Conservation (phyloP, 2,888 invertebrate genomes). For the Cryptops parisi region DNA sequence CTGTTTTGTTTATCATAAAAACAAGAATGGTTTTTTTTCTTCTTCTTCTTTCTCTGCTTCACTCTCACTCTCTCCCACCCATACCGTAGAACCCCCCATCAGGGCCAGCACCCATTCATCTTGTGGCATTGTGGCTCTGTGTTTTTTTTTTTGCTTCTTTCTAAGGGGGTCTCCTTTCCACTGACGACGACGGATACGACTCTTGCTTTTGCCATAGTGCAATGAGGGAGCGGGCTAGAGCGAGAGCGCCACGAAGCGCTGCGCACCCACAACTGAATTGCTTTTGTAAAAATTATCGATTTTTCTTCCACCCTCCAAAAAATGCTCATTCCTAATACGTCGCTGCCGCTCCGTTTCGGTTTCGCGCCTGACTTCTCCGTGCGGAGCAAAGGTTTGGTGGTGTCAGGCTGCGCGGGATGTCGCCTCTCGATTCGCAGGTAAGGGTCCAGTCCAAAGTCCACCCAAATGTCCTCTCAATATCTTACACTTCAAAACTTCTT, state of each 20-base stretch:
- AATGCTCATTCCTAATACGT: constrained; percentile 10
- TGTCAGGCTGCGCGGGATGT: constrained; percentile 3
- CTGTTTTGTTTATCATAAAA: constrained; percentile 13
- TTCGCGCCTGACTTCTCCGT: constrained; percentile 2
- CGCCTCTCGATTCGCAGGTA: constrained; percentile 12
- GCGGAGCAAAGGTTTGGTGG: constrained; percentile 10
- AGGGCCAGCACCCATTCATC: constrained; percentile 11
- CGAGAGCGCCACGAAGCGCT: too few species aligned
- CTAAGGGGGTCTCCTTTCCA: too few species aligned
- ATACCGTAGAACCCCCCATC: constrained; percentile 7
- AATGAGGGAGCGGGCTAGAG: not conserved
- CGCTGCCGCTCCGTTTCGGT: constrained; percentile 7
- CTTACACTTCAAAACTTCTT: not conserved
- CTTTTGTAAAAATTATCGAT: constrained; percentile 13
- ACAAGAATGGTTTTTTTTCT: too few species aligned
- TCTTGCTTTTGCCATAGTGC: too few species aligned
- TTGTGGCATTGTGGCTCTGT: constrained; percentile 9
- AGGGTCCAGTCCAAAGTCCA: constrained; percentile 5
- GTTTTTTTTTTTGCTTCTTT: too few species aligned
- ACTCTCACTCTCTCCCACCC: constrained; percentile 2
- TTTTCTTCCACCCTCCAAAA: constrained; percentile 12
- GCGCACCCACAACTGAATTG: constrained; percentile 8
- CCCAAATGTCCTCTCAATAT: not conserved
- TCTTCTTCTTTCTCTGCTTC: constrained; percentile 9
- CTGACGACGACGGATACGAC: too few species aligned